A percentile compares a stretch with the other conserved stretches of the same genome.
phyloP scores from a whole-genome alignment of 2,797 vertebrate genomes.

The Neosilurus mollespiculum region DNA sequence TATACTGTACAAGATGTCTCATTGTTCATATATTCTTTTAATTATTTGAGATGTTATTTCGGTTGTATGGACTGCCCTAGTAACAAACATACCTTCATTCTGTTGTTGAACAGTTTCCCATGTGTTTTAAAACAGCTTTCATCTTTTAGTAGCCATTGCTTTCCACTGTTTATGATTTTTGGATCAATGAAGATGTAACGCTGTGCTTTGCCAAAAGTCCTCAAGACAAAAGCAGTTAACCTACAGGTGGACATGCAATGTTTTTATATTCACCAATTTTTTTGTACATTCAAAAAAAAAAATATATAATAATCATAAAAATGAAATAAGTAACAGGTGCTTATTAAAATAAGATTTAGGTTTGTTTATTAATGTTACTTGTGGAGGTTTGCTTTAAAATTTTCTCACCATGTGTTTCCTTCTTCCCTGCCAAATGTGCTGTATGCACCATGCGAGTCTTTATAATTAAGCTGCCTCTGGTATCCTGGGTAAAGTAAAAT shows the following conservation, averaged over 20 bases:
- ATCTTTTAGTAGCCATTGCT: constrained; percentile 67
- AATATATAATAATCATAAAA: neutral
- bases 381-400: neutral
- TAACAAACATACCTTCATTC: constrained; percentile 74
- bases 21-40: too few species aligned
- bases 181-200: constrained; percentile 78
- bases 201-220: constrained; percentile 72
- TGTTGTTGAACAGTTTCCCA: constrained; percentile 77
- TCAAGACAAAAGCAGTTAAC: constrained; percentile 35
- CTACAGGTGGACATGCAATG: neutral
- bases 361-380: neutral
- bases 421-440: constrained; percentile 73
- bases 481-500: constrained; percentile 68
- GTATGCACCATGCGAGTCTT: constrained; percentile 68
- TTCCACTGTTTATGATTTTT: constrained; percentile 63
- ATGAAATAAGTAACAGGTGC: neutral
- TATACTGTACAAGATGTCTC: too few species aligned
- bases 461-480: constrained; percentile 80
- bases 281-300: neutral
- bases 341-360: neutral
- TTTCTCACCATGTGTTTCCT: constrained; percentile 79
- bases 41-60: too few species aligned
- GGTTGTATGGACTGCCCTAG: too few species aligned
- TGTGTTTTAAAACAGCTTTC: constrained; percentile 73
- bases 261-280: neutral